Base-by-base conservation (phyloP, 2,113 vertebrate species). In the Atlantisia rogersi region DNA sequence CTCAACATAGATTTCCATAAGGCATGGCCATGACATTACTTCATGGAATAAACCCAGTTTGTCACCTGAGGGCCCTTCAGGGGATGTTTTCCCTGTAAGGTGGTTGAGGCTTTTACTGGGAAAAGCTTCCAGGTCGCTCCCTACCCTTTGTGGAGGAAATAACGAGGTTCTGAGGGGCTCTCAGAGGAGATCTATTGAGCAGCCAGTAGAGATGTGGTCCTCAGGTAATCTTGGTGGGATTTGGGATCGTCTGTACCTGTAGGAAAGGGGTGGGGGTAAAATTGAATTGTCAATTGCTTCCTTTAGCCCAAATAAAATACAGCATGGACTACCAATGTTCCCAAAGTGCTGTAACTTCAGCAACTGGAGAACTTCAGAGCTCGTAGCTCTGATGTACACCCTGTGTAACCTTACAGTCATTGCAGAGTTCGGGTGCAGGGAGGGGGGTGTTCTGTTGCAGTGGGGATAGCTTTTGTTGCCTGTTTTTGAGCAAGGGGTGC, bases 1-100 rank as follows among this genome's bases (percentile, higher is more conserved):
- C 39, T 31, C 40, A n/a, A 42, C 32, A 3, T 19, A 3, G 8
- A 17, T 31, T 58, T 35, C 29, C 29, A 4, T n/a, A 10, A 62
- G 35, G 44, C 0, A 0, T 9, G 7, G 1, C 20, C 18, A 24
- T 65, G 59, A 19, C 15, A 3, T 20, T 69, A 12, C 22, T 32
- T 58, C 20, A 22, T 40, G 19, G 35, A 86, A 67, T 62, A 40
- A 65, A 20, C 8, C 9, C 13, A 2, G 10, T 3, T 50, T 90
- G 25, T 86, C 77, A 62, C 40, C 59, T 35, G 12, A 39, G 42
- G 12, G 12, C 24, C 14, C n/a, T 75, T 90, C 53, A 40, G 52
- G 50, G 40, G 22, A 39, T 80, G 31, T 79, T 88, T 64, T 53
- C 42, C 12, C 9, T 58, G n/a, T 53, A 11, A 90, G 88, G 63